A percentile compares a stretch with the other conserved stretches of the same genome.
phyloP scores from a whole-genome alignment of 2,797 vertebrate genomes.

The Muraenolepis orangiensis region DNA sequence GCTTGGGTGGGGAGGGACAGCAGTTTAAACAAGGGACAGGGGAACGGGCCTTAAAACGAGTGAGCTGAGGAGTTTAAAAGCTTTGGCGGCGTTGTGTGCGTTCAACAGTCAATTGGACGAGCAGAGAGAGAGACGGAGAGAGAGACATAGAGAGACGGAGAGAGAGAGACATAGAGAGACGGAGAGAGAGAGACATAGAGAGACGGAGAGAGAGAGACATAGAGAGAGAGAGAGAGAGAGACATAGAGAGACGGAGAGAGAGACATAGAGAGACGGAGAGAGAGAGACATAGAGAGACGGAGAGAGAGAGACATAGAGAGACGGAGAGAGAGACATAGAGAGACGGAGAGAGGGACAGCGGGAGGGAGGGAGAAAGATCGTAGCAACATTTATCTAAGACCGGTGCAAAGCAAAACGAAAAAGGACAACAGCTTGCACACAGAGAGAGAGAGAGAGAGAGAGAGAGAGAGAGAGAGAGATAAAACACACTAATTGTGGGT shows the following conservation, averaged over 20 bases:
- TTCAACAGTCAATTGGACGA: neutral
- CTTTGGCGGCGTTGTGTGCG: neutral
- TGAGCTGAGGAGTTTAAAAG: neutral
- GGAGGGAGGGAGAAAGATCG: too few species aligned
- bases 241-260: neutral
- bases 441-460: neutral
- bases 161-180: neutral
- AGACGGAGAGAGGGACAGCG: neutral
- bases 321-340: too few species aligned
- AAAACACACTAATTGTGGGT: constrained; percentile 54
- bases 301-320: neutral
- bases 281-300: neutral
- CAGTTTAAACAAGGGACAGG: neutral
- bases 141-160: neutral
- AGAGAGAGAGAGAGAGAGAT: constrained; percentile 2
- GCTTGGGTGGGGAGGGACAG: neutral
- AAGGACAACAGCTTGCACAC: too few species aligned
- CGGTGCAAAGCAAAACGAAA: neutral
- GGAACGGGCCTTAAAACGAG: neutral
- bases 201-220: neutral
- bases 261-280: neutral
- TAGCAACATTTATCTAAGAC: neutral
- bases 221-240: neutral
- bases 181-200: too few species aligned
- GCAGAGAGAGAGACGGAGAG: neutral